Evolutionary conservation across 2,113 vertebrate genomes (phyloP), one percentile per base, ranked within the genome.

Genomic region (Megalops atlanticus): DNA sequence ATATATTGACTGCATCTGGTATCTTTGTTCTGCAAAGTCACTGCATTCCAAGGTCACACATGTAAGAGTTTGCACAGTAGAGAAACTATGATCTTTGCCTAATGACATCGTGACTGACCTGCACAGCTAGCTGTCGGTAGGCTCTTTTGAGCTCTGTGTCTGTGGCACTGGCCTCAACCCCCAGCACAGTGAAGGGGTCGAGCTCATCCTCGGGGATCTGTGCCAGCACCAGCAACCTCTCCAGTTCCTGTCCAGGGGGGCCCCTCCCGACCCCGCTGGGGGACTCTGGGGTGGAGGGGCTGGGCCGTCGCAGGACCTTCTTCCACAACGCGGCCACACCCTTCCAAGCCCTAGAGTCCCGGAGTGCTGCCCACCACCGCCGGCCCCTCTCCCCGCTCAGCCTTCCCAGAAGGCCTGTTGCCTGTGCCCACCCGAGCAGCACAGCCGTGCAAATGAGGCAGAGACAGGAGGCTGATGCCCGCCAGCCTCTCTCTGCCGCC

Each of bases 121-220:
- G 93, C 78, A 94, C 92, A 89, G 93, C 93, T 90, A 94, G 90
- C 84, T 97, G 96, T 77, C 96, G 95, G 88, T 98, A 99, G 24
- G 97, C 97, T 84, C 93, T 95, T 79, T 95, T 95, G 78, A 99
- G 91, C 87, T 98, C 97, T 0, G 89, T 77, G 11, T 99, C 97
- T 0, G 94, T 94, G n/a, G 96, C 97, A 0, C 95, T 92, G 2
- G 89, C 85, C 81, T 97, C 96, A 86, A 97, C 93, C 0, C 96
- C 97, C 40, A 99, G 92, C 83, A 98, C 97, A 24, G 93, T 91
- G 85, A 98, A 98, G 31, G 97, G 97, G 85, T 98, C 95, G 64
- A 98, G 91, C 81, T 98, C 96, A 10, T 98, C 97, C 86, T 98
- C 97, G 24, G 97, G 94, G 54, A 96, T 88, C 64, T 91, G 92